These are phyloP conservation scores for Drosophila melanica DNA, from an alignment of 1,140 invertebrate species.

Conservation along the genomic window DNA sequence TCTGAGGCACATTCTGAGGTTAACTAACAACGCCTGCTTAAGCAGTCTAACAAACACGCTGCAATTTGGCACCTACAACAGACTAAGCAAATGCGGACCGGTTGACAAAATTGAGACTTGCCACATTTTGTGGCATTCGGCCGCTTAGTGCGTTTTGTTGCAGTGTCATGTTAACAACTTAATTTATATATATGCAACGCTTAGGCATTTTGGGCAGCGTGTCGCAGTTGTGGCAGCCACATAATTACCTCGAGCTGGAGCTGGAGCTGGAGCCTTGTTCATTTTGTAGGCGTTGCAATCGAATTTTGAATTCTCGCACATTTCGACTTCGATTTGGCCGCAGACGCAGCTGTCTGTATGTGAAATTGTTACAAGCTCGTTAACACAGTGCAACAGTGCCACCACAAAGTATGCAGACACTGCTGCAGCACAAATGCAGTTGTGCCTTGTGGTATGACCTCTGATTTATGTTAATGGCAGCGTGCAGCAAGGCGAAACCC, in stretches of 20 bases:
- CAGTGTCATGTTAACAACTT: constrained; percentile 80
- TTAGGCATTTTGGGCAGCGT: constrained; percentile 57
- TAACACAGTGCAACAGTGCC: constrained; percentile 77
- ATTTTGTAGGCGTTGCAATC: constrained; percentile 78
- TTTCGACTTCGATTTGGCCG: constrained; percentile 51
- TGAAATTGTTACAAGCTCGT: constrained; percentile 82
- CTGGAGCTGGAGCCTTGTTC: constrained; percentile 35
- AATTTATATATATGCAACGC: constrained; percentile 62
- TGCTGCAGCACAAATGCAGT: not conserved
- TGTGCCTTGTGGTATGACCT: constrained; percentile 67
- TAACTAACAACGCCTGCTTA: constrained; percentile 32
- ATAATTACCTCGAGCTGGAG: constrained; percentile 59
- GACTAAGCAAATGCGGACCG: not conserved
- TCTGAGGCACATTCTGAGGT: constrained; percentile 32
- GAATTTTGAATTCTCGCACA: constrained; percentile 79
- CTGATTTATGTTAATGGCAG: constrained; percentile 81
- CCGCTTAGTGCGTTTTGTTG: constrained; percentile 62
- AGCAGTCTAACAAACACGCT: constrained; percentile 15
- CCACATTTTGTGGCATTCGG: constrained; percentile 24
- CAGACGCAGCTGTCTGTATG: constrained; percentile 54
- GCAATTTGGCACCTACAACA: constrained; percentile 42
- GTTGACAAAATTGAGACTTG: constrained; percentile 17
- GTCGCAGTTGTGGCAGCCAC: constrained; percentile 36
- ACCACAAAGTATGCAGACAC: constrained; percentile 55
- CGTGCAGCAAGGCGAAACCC: constrained; percentile 41